Conservation (phyloP, 1,140 invertebrate genomes). For the Hyles vespertilio region DNA sequence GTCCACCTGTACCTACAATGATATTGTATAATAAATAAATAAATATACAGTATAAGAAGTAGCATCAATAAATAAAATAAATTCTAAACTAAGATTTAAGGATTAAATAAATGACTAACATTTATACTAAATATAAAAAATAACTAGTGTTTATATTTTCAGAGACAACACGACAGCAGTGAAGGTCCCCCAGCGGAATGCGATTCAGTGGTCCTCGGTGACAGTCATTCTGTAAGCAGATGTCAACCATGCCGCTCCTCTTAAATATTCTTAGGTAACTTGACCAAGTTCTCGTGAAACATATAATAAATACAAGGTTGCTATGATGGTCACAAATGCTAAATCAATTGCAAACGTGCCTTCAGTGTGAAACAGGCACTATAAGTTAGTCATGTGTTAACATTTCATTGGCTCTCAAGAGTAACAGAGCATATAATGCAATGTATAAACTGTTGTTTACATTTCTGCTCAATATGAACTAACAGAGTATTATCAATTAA, state of each 20-base stretch:
- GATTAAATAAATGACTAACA: no score
- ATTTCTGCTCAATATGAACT: conserved; percentile 3
- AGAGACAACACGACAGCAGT: conserved; percentile 81
- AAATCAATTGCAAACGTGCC: conserved; percentile 4
- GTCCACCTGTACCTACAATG: no score
- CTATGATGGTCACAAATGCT: neutral
- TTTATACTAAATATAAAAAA: no score
- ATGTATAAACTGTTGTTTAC: neutral
- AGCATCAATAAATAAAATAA: no score
- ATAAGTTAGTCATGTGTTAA: conserved; percentile 6
- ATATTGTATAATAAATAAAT: no score
- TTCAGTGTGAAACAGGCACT: conserved; percentile 3
- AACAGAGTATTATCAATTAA: no score
- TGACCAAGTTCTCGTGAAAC: neutral
- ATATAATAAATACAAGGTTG: no score
- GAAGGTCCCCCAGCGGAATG: conserved; percentile 77
- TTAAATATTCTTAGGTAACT: conserved; percentile 20
- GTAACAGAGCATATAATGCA: conserved; percentile 6
- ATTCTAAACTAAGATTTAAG: no score
- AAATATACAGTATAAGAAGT: no score
- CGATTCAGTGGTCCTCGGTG: conserved; percentile 78
- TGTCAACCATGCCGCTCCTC: conserved; percentile 64
- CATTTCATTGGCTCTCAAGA: conserved; percentile 2
- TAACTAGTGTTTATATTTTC: conserved; percentile 37
- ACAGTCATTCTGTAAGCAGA: conserved; percentile 63